Percentiles rank a stretch among this genome's conserved stretches.
These are phyloP conservation scores for Phalloptychus januarius DNA, from an alignment of 2,797 vertebrate species.

Conservation along the genomic window DNA sequence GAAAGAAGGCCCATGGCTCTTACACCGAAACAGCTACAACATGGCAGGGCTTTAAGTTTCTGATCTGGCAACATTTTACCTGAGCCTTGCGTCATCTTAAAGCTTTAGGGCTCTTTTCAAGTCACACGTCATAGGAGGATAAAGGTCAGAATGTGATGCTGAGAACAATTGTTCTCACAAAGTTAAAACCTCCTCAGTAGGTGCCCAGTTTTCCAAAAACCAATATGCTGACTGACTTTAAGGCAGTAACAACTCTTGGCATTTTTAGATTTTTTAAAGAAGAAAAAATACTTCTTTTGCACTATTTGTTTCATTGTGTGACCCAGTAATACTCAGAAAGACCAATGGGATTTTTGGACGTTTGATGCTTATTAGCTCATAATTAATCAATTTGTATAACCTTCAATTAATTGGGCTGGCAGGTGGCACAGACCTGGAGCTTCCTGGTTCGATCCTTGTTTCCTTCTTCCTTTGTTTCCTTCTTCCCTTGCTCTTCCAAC, in stretches of 20 bases:
- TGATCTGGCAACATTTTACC: slow-evolving; percentile 73
- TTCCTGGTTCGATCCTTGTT: neutral
- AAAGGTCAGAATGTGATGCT: slow-evolving; percentile 50
- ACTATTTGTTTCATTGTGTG: neutral
- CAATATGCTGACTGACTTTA: neutral
- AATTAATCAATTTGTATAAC: neutral
- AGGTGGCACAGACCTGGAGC: neutral
- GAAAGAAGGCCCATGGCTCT: slow-evolving; percentile 57
- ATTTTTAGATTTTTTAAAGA: neutral
- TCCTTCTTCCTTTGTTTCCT: too few relatives aligned
- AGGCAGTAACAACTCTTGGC: neutral
- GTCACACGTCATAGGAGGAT: slow-evolving; percentile 48
- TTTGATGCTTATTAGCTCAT: neutral
- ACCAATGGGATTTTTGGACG: neutral
- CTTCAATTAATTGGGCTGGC: neutral
- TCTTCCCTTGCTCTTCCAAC: too few relatives aligned
- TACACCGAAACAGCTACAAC: slow-evolving; percentile 61
- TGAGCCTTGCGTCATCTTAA: slow-evolving; percentile 64
- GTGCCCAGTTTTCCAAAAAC: neutral
- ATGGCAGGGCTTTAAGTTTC: slow-evolving; percentile 47
- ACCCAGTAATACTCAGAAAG: neutral
- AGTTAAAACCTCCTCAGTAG: neutral
- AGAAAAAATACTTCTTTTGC: neutral
- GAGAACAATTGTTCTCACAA: neutral
- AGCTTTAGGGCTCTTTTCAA: slow-evolving; percentile 54